Evolutionary conservation across 2,113 vertebrate species (phyloP).

Genomic region (Muntiacus muntjak): DNA sequence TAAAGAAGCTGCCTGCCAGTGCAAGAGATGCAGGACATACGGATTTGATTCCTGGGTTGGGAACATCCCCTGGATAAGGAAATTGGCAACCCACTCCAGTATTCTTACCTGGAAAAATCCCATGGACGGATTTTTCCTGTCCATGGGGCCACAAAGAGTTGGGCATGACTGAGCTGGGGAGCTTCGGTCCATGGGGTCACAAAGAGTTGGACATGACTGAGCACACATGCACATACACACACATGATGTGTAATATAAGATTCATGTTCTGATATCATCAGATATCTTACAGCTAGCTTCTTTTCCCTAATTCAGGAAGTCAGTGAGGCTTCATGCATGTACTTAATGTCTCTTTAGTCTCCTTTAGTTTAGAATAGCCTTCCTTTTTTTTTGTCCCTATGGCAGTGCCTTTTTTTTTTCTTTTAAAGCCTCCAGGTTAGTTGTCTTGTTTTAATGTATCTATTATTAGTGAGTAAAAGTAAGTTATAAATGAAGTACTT

Average conservation of each 20-base stretch:
- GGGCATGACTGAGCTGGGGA: background rate
- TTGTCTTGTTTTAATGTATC: background rate
- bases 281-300: background rate
- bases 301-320: background rate
- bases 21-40: background rate
- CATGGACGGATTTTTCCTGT: background rate
- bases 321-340: background rate
- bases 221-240: background rate
- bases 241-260: background rate
- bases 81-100: background rate
- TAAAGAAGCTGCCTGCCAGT: background rate
- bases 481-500: background rate
- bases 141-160: background rate
- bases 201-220: background rate
- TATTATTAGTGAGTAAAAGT: constrained; percentile 28
- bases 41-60: background rate
- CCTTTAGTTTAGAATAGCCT: background rate
- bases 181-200: background rate
- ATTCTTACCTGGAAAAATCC: background rate
- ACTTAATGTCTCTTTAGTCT: background rate
- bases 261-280: background rate
- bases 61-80: background rate
- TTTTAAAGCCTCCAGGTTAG: background rate
- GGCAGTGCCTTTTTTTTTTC: background rate
- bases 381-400: background rate